These are phyloP conservation scores for Heterodera carotae DNA, from an alignment of 1,140 invertebrate genomes.

Conservation along the genomic window DNA sequence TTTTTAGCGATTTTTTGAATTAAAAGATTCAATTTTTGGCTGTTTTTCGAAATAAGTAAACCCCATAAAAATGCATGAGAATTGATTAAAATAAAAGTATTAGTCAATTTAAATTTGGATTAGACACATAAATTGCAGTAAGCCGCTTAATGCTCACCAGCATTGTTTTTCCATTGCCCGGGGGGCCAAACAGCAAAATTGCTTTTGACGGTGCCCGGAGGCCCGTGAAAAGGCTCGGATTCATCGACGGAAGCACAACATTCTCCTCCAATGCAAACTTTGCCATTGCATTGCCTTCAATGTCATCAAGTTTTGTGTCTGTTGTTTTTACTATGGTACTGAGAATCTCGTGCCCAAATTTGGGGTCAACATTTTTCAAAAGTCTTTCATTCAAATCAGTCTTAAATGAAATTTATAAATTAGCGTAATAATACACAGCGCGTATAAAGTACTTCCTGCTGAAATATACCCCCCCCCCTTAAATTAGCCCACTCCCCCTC, in stretches of 20 bases:
- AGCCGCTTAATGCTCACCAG: slow-evolving; percentile 70
- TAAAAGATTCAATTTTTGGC: too few species aligned
- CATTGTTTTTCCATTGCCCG: slow-evolving; percentile 84
- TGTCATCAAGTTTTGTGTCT: slow-evolving; percentile 22
- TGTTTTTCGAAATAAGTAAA: too few species aligned
- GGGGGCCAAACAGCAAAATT: slow-evolving; percentile 89
- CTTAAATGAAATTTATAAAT: too few species aligned
- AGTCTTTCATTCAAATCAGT: too few species aligned
- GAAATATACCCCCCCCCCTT: too few species aligned
- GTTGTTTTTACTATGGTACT: slow-evolving; percentile 28
- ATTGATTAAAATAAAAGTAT: slow-evolving; percentile 2
- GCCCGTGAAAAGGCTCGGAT: slow-evolving; percentile 78
- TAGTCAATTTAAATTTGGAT: too few species aligned
- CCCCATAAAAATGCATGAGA: too few species aligned
- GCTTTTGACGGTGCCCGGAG: slow-evolving; percentile 87
- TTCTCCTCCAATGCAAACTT: slow-evolving; percentile 35
- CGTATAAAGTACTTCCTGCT: too few species aligned
- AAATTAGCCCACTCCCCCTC: too few species aligned
- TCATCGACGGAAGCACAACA: slow-evolving; percentile 33
- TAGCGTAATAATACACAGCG: too few species aligned
- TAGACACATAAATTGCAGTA: too few species aligned
- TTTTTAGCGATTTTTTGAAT: too few species aligned
- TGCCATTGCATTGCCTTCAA: slow-evolving; percentile 38
- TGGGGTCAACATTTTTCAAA: slow-evolving; percentile 32
- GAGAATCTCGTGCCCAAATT: slow-evolving; percentile 40